Base-by-base conservation (phyloP, 53 echinoderm and acorn worm genomes). In the Echinarachnius parma region DNA sequence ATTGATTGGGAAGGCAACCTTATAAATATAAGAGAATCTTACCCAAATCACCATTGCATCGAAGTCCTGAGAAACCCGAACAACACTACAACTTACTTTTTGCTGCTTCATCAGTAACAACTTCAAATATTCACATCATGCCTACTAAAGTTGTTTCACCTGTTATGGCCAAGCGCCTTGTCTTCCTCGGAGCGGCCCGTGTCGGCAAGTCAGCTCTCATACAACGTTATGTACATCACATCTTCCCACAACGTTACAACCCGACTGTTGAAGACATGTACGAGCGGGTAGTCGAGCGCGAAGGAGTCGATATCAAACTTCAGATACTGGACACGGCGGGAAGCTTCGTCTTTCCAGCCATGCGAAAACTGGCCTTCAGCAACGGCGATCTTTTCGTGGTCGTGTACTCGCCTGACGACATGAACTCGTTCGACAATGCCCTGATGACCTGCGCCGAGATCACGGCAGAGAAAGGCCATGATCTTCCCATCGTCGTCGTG, bases 261-360 rank as follows among this genome's bases (percentile, higher is more conserved):
- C 80, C 80, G 21, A 85, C 89, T 1, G 64, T 85, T 0, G 82
- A 81, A 45, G 81, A 85, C 50, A 58, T 78, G 42, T 71, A 80
- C 75, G 50, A 62, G 28, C 5, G 27, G 42, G 53, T 34, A 32
- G 55, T 48, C 54, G 50, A 59, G 28, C 24, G 39, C 13, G 9
- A 59, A 18, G 53, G 62, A 28, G 49, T 48, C 16, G 22, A 33
- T n/a, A 53, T 77, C 4, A 37, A 36, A 15, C 70, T 89, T 1
- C 77, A 86, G 21, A 77, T 89, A 18, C 67, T 89, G 5, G 89
- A 89, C 34, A 78, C 89, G 5, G 48, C 81, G 7, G 89, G 89
- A 26, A 62, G 81, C 33, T 71, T 53, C 23, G 61, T 53, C 52
- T 89, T 85, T 54, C 74, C 74, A 18, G 74, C 74, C 4, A 72